Evolutionary conservation across 2,113 vertebrate genomes (phyloP).

Genomic region (Scalopus aquaticus): DNA sequence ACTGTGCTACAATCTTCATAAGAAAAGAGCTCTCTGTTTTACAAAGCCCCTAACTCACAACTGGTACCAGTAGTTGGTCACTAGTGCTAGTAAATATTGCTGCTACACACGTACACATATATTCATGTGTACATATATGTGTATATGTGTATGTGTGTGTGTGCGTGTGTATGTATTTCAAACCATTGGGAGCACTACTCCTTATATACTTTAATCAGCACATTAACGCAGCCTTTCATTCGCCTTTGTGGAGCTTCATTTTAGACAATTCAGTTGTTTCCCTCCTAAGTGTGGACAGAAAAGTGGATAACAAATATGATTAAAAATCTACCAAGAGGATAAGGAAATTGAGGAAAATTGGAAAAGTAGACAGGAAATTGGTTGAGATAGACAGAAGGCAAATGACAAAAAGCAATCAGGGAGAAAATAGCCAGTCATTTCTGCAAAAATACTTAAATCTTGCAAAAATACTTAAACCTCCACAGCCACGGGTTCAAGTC

Average conservation of each 20-base stretch:
- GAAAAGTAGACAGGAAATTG: background rate
- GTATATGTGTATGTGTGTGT: too few relatives aligned
- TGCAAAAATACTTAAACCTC: background rate
- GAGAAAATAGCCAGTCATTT: background rate
- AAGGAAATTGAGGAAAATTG: background rate
- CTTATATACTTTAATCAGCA: background rate
- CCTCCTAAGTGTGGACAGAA: background rate
- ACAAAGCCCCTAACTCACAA: background rate
- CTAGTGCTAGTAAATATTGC: background rate
- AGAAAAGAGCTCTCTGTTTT: background rate
- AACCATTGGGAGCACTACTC: background rate
- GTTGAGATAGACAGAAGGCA: background rate
- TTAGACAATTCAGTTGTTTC: background rate
- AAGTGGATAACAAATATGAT: background rate
- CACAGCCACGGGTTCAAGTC: background rate
- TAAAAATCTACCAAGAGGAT: background rate
- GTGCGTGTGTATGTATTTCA: background rate
- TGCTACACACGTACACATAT: too few relatives aligned
- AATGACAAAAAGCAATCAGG: background rate
- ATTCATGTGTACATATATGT: background rate
- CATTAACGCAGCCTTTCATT: background rate
- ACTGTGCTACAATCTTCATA: background rate
- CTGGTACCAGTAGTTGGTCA: background rate
- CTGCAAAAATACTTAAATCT: background rate
- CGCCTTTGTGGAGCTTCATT: background rate